phyloP scores from a whole-genome alignment of 2,797 vertebrate species.

The Pseudotriccus pelzelni region DNA sequence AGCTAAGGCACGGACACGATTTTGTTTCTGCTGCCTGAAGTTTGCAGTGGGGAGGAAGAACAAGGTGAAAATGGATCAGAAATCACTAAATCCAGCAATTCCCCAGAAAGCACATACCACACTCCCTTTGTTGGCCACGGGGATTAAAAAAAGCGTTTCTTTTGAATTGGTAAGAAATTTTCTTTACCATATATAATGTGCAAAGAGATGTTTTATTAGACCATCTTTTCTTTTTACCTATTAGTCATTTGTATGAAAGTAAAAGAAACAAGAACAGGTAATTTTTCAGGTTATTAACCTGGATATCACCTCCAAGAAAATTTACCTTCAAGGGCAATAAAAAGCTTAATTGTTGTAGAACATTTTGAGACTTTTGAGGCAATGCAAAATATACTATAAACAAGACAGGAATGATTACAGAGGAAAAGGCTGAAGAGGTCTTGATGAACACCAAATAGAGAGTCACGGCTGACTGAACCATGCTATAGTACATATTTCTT shows the following conservation, averaged over 20 bases:
- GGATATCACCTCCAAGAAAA: constrained; percentile 4
- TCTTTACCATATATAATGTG: background rate
- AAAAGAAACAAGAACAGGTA: background rate
- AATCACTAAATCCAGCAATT: background rate
- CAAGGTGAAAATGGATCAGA: background rate
- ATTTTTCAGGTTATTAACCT: constrained; percentile 42
- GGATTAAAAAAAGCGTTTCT: background rate
- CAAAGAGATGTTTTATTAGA: background rate
- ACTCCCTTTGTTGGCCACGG: background rate
- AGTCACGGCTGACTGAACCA: background rate
- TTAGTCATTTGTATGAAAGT: background rate
- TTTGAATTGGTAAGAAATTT: background rate
- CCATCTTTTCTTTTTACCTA: background rate
- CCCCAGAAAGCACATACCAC: background rate
- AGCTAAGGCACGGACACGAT: background rate
- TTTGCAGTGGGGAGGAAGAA: background rate
- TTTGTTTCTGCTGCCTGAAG: background rate
- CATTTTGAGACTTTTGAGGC: background rate
- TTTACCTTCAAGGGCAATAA: background rate
- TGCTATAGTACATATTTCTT: background rate
- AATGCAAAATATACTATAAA: background rate
- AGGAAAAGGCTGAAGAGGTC: background rate
- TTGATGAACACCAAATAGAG: background rate
- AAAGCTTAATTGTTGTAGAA: constrained; percentile 21
- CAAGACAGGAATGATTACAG: background rate